Percentiles rank a stretch among this genome's conserved stretches.
These are phyloP conservation scores for Calcarius lapponicus DNA, from an alignment of 2,797 vertebrate genomes.

Conservation along the genomic window DNA sequence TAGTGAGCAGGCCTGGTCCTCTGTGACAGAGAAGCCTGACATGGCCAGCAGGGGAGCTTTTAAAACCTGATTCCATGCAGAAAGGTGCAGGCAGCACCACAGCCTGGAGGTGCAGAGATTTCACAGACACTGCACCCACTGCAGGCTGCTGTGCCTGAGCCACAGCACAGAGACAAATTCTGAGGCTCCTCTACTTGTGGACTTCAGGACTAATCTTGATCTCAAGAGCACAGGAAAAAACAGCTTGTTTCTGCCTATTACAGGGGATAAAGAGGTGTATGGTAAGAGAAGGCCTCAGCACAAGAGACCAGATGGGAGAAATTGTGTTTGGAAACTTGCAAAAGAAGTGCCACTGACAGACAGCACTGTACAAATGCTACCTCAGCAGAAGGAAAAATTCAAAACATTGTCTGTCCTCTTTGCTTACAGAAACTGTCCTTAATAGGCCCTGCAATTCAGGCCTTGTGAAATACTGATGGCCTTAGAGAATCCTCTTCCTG, in stretches of 20 bases:
- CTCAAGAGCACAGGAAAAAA: neutral
- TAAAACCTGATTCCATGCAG: rapidly evolving
- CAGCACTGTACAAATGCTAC: neutral
- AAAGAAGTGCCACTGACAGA: neutral
- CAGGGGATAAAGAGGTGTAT: neutral
- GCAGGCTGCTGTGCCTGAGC: neutral
- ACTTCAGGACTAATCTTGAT: neutral
- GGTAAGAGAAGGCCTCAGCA: neutral
- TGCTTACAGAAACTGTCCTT: neutral
- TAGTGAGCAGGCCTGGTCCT: neutral
- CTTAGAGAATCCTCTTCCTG: neutral
- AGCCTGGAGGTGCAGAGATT: neutral
- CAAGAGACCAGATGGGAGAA: neutral
- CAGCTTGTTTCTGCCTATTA: neutral
- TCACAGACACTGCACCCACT: neutral
- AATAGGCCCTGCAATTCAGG: neutral
- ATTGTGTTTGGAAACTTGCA: neutral
- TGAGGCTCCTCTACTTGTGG: neutral
- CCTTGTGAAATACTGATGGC: neutral
- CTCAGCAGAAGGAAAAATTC: neutral
- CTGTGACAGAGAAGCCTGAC: neutral
- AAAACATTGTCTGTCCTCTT: neutral
- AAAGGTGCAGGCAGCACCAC: neutral
- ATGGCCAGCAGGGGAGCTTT: neutral
- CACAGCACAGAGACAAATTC: neutral